These are phyloP conservation scores for Magallana ariakensis DNA, from an alignment of 1,140 invertebrate species.

Conservation along the genomic window DNA sequence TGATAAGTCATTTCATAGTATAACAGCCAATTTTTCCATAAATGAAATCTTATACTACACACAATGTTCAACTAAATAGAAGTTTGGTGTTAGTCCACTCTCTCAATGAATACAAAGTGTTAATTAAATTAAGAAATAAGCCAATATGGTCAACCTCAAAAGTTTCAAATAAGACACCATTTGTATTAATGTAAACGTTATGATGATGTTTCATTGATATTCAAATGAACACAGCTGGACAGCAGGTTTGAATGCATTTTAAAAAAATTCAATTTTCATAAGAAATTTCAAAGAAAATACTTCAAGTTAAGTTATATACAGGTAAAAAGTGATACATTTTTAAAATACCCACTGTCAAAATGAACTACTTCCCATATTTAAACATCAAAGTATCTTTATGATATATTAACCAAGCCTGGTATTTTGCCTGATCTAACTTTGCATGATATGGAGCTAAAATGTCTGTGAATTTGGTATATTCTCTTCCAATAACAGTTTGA, in stretches of 20 bases:
- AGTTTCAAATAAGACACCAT: no score
- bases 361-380: neutral
- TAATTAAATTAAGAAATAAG: no score
- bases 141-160: no score
- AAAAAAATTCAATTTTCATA: neutral
- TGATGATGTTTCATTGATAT: neutral
- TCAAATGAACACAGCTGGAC: neutral
- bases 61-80: no score
- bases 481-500: neutral
- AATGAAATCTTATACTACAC: no score
- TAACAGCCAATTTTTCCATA: no score
- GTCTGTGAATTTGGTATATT: neutral
- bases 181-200: neutral
- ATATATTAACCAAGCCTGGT: neutral
- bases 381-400: neutral
- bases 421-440: neutral
- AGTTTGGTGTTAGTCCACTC: no score
- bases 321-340: neutral
- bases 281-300: neutral
- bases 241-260: neutral
- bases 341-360: neutral
- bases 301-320: neutral
- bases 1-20: no score
- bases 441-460: slow-evolving; percentile 1
- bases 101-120: no score